Evolutionary conservation across 2,797 vertebrate species (phyloP).

Genomic region (Sparus aurata): DNA sequence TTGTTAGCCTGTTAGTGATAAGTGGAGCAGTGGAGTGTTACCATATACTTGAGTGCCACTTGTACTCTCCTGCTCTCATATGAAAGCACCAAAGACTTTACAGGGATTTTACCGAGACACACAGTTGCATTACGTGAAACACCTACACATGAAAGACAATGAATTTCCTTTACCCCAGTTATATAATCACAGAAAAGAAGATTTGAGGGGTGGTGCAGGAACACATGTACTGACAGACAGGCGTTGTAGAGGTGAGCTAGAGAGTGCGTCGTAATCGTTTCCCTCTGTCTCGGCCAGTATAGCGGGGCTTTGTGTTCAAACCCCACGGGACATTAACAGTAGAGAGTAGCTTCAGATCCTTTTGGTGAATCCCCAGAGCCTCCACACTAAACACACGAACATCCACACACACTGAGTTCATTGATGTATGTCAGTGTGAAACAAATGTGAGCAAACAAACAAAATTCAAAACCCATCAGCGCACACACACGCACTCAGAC

Average conservation of each 20-base stretch:
- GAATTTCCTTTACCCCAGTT: constrained; percentile 4
- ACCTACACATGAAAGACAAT: constrained; percentile 4
- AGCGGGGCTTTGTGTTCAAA: constrained; percentile 37
- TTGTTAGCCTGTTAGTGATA: constrained; percentile 55
- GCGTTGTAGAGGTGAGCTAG: constrained; percentile 29
- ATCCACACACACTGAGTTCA: constrained; percentile 26
- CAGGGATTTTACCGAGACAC: constrained; percentile 41
- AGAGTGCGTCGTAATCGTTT: neutral
- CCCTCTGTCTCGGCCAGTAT: constrained; percentile 40
- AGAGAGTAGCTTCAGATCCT: constrained; percentile 43
- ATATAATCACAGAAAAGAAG: neutral
- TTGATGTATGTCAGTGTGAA: constrained; percentile 48
- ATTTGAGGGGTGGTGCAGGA: constrained; percentile 1
- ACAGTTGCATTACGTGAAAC: constrained; percentile 17
- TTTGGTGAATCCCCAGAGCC: constrained; percentile 43
- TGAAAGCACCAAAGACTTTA: constrained; percentile 50
- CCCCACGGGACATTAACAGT: constrained; percentile 42
- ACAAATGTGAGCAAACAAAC: constrained; percentile 45
- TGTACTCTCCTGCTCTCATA: constrained; percentile 23
- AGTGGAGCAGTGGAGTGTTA: constrained; percentile 51
- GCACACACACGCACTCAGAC: constrained; percentile 1
- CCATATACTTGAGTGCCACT: constrained; percentile 43
- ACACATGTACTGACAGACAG: neutral
- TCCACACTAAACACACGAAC: constrained; percentile 13
- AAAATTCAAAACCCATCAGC: constrained; percentile 14